Evolutionary conservation across 2,113 vertebrate genomes (phyloP).

Genomic region (Triplophysa tibetana): DNA sequence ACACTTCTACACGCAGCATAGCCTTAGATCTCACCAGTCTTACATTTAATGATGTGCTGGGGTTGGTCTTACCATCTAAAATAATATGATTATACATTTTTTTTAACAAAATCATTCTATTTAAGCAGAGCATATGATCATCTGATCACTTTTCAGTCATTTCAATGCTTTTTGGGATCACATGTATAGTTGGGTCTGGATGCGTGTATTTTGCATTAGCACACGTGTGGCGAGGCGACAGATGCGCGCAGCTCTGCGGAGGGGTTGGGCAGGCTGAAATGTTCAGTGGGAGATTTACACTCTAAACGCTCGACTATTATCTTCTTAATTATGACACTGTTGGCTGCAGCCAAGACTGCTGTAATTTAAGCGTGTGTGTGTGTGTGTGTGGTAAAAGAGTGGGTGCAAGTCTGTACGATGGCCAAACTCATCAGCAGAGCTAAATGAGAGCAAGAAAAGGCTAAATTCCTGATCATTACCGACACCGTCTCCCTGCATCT

Average conservation of each 20-base stretch:
- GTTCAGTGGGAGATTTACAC: slow-evolving; percentile 57
- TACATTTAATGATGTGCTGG: too few relatives aligned
- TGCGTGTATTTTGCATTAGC: neutral
- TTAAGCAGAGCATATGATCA: too few relatives aligned
- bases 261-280: slow-evolving; percentile 14
- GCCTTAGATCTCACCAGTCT: too few relatives aligned
- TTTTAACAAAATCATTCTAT: too few relatives aligned
- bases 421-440: slow-evolving; percentile 51
- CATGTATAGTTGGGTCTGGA: too few relatives aligned
- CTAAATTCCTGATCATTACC: slow-evolving; percentile 60
- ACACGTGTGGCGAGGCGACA: slow-evolving; percentile 20
- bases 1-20: too few relatives aligned
- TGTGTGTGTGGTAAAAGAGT: slow-evolving; percentile 39
- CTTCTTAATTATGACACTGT: slow-evolving; percentile 69
- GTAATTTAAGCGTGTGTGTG: slow-evolving; percentile 41
- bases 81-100: too few relatives aligned
- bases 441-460: slow-evolving; percentile 55
- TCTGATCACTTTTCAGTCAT: too few relatives aligned
- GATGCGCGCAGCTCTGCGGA: slow-evolving; percentile 33
- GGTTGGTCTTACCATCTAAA: too few relatives aligned
- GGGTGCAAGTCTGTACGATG: slow-evolving; percentile 38
- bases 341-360: slow-evolving; percentile 49
- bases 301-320: slow-evolving; percentile 73
- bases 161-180: too few relatives aligned
- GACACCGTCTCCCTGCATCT: slow-evolving; percentile 68